Base-by-base conservation (phyloP, 2,797 vertebrate genomes). In the Propithecus deckenii region DNA sequence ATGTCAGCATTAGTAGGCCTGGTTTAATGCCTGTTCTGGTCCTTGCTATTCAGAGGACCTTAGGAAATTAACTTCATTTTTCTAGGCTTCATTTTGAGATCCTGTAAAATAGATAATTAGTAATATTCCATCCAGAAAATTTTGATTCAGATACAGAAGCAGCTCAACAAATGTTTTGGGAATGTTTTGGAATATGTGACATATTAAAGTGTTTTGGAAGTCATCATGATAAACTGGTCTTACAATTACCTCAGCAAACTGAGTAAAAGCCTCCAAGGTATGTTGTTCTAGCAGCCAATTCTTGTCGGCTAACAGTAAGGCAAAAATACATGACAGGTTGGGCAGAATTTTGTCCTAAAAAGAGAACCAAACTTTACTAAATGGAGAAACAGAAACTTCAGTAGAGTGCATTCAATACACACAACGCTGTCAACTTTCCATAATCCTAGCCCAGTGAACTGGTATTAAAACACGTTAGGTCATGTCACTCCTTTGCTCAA, bases 251-350 rank as follows among this genome's bases (percentile, higher is more conserved):
- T 99, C 99, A 92, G 99, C 99, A 98, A 99, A 99, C 9, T 96
- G 98, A 50, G 99, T 99, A 97, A 99, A 99, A 0, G 99, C 99
- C 97, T 99, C 99, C 97, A 99, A 84, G 0, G 99, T 89, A 0
- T 99, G 99, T 55, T 99, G 99, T 48, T 99, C 98, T 20, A 99
- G 95, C 85, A 99, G 97, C 99, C 99, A 99, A 9, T 96, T 99
- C 59, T 95, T 95, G 86, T 99, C 98, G 65, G 98, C 98, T 65
- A 99, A 96, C 85, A 99, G 96, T 41, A 97, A 95, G 52, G 98
- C 98, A 98, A 99, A 99, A 92, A 99, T 91, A 93, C 96, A 93
- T 0, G 99, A 99, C 84, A 99, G 75, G 96, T 97, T 98, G 5
- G 99, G 99, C 93, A 99, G 96, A 96, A 99, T 98, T 67, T 98